Conservation (phyloP, 2,797 vertebrate genomes). For the Enteromius mattozi region DNA sequence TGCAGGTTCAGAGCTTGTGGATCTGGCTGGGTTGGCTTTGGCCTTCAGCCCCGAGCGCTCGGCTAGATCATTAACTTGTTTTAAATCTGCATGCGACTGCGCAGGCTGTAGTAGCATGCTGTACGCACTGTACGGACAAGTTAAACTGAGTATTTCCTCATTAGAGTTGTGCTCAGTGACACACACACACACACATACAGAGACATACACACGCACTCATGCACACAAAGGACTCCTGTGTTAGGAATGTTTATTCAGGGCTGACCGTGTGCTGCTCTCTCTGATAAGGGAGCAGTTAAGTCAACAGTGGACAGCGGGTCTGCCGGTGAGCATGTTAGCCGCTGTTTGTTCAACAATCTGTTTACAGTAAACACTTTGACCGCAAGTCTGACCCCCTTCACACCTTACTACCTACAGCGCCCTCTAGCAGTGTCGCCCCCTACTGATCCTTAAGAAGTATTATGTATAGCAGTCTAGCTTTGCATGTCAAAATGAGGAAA, state of each 20-base stretch:
- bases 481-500: not conserved
- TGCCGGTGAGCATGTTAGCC: constrained; percentile 60
- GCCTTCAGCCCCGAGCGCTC: constrained; percentile 47
- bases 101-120: constrained; percentile 30
- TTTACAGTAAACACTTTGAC: constrained; percentile 65
- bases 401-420: constrained; percentile 47
- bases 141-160: constrained; percentile 51
- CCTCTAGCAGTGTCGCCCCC: constrained; percentile 56
- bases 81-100: constrained; percentile 52
- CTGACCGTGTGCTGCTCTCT: constrained; percentile 60
- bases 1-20: constrained; percentile 49
- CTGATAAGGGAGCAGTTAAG: constrained; percentile 65
- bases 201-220: constrained; percentile 32
- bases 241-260: constrained; percentile 63
- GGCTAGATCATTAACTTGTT: constrained; percentile 50
- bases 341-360: constrained; percentile 65
- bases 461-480: constrained; percentile 29
- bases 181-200: constrained; percentile 37
- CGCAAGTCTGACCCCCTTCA: constrained; percentile 60
- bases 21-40: constrained; percentile 53
- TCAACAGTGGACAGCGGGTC: constrained; percentile 63
- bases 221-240: constrained; percentile 55
- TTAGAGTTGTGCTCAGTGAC: constrained; percentile 51
- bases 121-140: constrained; percentile 41
- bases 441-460: too few relatives aligned